phyloP scores from a whole-genome alignment of 2,797 vertebrate species.

The Hoplostethus mediterraneus region DNA sequence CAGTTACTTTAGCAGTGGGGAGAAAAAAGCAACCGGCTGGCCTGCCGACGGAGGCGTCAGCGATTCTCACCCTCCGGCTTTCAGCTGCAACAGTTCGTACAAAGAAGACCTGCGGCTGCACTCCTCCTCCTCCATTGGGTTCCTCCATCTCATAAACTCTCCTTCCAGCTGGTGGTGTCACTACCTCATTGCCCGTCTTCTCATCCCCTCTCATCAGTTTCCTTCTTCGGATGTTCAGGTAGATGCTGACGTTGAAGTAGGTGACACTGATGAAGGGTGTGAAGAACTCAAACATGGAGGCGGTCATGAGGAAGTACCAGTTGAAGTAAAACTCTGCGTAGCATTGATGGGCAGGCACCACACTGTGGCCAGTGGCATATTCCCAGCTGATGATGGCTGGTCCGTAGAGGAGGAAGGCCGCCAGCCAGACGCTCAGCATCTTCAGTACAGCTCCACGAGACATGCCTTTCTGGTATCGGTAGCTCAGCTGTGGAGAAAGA shows the following conservation, averaged over 20 bases:
- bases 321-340: constrained; percentile 86
- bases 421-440: constrained; percentile 82
- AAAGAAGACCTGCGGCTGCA: too few relatives aligned
- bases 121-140: too few relatives aligned
- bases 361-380: constrained; percentile 77
- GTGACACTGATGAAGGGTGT: constrained; percentile 84
- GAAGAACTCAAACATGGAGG: constrained; percentile 85
- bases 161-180: too few relatives aligned
- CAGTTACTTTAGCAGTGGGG: too few relatives aligned
- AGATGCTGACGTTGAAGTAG: constrained; percentile 86
- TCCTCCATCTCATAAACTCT: too few relatives aligned
- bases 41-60: too few relatives aligned
- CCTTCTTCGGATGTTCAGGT: constrained; percentile 83
- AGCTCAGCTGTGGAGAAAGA: constrained; percentile 75
- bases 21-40: too few relatives aligned
- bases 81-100: too few relatives aligned
- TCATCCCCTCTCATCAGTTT: constrained; percentile 44
- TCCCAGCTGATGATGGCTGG: constrained; percentile 86
- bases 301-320: constrained; percentile 86
- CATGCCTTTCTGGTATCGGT: constrained; percentile 83
- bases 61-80: too few relatives aligned
- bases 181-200: too few relatives aligned
- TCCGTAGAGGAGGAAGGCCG: constrained; percentile 83
- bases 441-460: constrained; percentile 78
- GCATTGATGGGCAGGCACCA: constrained; percentile 79